phyloP scores from a whole-genome alignment of 2,888 invertebrate genomes.

The Drosophila anomelani region DNA sequence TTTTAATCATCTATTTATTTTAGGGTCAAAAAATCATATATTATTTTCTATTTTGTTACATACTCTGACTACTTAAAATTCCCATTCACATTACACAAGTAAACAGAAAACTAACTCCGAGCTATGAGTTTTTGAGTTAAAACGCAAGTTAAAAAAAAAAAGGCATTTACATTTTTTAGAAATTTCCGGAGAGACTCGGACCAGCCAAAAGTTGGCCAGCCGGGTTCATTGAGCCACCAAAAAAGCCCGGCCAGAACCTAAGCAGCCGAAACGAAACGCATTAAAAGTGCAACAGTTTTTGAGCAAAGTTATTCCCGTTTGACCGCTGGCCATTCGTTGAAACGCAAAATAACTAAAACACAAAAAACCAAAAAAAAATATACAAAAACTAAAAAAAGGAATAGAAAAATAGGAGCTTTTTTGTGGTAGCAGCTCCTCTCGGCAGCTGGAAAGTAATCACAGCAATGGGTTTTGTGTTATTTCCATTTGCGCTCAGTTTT shows the following conservation, averaged over 20 bases:
- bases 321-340: constrained; percentile 43
- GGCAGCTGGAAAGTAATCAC: constrained; percentile 67
- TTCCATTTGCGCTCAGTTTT: constrained; percentile 64
- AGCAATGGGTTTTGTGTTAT: constrained; percentile 73
- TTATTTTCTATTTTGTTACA: neutral
- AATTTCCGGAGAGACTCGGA: neutral
- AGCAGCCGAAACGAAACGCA: constrained; percentile 65
- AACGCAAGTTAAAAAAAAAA: neutral
- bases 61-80: neutral
- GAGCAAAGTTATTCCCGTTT: constrained; percentile 55
- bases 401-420: constrained; percentile 22
- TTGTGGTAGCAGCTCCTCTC: constrained; percentile 20
- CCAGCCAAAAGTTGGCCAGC: constrained; percentile 10
- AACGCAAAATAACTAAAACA: neutral
- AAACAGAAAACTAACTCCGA: neutral
- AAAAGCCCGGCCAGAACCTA: constrained; percentile 45
- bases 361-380: neutral
- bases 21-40: too few species aligned
- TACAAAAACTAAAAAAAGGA: neutral
- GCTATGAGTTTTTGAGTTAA: neutral
- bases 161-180: neutral
- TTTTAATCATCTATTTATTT: too few species aligned
- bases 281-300: constrained; percentile 74
- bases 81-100: neutral
- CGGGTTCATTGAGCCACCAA: constrained; percentile 37